phyloP scores from a whole-genome alignment of 2,113 vertebrate genomes.

The Pan paniscus region DNA sequence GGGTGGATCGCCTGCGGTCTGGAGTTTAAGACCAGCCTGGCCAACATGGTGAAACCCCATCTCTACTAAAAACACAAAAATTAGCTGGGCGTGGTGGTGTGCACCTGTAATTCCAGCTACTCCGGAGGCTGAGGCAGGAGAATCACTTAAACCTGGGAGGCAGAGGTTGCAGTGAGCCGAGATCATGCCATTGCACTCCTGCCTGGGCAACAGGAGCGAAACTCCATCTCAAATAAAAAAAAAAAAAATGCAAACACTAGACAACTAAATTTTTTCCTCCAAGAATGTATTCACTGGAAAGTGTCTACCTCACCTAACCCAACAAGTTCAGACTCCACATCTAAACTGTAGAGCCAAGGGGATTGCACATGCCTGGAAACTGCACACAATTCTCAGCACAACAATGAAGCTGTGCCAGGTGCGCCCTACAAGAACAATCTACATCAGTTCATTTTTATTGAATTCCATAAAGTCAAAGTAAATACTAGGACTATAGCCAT shows the following conservation, averaged over 20 bases:
- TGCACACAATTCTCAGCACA: background rate
- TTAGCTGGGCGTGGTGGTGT: too few species aligned
- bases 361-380: fast-evolving
- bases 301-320: background rate
- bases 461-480: background rate
- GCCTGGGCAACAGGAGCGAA: background rate
- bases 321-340: background rate
- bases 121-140: too few species aligned
- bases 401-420: background rate
- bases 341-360: background rate
- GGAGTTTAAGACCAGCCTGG: too few species aligned
- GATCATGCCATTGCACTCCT: too few species aligned
- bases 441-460: background rate
- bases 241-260: background rate
- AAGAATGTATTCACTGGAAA: background rate
- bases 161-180: too few species aligned
- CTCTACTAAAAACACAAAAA: too few species aligned
- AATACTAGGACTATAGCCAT: background rate
- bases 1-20: too few species aligned
- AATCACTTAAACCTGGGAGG: too few species aligned
- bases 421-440: background rate
- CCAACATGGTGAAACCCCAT: too few species aligned
- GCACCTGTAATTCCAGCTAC: too few species aligned
- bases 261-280: background rate
- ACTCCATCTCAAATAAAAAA: too few species aligned